phyloP scores from a whole-genome alignment of 1,140 invertebrate genomes.

The Heliconius hewitsoni region DNA sequence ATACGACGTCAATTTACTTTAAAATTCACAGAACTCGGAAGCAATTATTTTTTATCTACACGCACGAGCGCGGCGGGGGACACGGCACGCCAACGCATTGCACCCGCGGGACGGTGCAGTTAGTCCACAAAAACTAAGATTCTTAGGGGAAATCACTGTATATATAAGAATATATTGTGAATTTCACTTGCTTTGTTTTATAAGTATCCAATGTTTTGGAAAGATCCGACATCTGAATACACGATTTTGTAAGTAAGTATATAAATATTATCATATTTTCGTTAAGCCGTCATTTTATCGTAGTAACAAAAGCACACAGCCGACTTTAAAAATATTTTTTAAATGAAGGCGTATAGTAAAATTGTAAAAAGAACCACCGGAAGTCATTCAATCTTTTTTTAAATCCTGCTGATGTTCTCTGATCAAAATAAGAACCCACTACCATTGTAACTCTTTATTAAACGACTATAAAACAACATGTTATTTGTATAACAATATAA shows the following conservation, averaged over 20 bases:
- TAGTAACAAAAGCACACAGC: no score
- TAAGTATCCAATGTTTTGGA: background rate
- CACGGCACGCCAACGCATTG: conserved; percentile 64
- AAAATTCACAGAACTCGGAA: conserved; percentile 56
- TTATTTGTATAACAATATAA: conserved; percentile 10
- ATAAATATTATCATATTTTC: no score
- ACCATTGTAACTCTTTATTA: background rate
- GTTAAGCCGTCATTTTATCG: no score
- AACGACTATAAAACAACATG: background rate
- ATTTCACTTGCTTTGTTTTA: background rate
- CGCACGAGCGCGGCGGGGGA: conserved; percentile 60
- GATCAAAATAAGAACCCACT: no score
- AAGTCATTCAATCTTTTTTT: no score
- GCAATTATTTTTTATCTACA: conserved; percentile 79
- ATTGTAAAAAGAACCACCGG: no score
- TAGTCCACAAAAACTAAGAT: conserved; percentile 54
- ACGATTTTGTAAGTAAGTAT: no score
- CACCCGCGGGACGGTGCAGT: conserved; percentile 64
- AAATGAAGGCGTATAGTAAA: no score
- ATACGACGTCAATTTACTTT: background rate
- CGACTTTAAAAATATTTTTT: no score
- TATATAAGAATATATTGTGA: conserved; percentile 1
- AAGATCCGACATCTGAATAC: no score
- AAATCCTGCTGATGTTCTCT: no score
- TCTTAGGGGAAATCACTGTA: conserved; percentile 51